These are phyloP conservation scores for Anisognathus igniventris DNA, from an alignment of 2,797 vertebrate species.

Conservation along the genomic window DNA sequence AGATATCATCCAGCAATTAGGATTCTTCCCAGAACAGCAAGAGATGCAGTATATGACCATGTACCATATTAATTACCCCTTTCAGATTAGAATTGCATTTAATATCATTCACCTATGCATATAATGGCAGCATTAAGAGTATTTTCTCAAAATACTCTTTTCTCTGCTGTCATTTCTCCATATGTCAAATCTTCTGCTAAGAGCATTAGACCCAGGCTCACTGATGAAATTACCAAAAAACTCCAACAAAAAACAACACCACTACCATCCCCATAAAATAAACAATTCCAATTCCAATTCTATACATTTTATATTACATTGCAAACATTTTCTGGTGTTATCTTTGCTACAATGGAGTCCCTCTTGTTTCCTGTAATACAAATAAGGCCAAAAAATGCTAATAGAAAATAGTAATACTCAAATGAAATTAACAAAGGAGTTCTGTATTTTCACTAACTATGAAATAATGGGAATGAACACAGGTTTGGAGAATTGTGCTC, in stretches of 20 bases:
- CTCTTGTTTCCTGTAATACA: neutral
- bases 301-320: neutral
- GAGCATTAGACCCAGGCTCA: neutral
- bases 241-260: fast-evolving
- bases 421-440: neutral
- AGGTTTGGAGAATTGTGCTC: neutral
- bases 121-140: neutral
- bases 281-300: neutral
- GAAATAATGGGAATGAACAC: neutral
- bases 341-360: neutral
- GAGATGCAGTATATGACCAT: neutral
- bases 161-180: neutral
- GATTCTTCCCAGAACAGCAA: neutral
- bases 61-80: neutral
- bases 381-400: neutral
- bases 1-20: neutral
- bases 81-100: neutral
- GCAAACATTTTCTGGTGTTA: neutral
- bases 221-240: neutral
- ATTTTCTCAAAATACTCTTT: neutral
- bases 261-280: fast-evolving
- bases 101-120: neutral
- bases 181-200: neutral
- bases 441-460: neutral
- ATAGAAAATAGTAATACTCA: neutral